Evolutionary conservation across 2,888 invertebrate genomes (phyloP).

Genomic region (Orgyia antiqua): DNA sequence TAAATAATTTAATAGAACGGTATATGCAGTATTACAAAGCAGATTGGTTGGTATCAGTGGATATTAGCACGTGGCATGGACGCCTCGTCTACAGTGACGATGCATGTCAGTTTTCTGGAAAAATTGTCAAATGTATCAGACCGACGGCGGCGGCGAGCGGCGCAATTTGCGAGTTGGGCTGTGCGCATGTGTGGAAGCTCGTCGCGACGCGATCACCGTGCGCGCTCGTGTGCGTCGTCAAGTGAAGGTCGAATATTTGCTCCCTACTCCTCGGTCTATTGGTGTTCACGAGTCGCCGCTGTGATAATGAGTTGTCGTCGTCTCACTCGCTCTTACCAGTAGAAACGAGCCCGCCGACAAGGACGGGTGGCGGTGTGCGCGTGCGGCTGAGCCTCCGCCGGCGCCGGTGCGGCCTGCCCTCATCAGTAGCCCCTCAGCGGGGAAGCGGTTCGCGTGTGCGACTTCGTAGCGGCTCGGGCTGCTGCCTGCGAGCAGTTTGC

Average conservation of each 20-base stretch:
- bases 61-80: slow-evolving; percentile 56
- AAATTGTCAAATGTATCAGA: slow-evolving; percentile 75
- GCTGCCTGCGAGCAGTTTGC: slow-evolving; percentile 52
- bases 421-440: slow-evolving; percentile 77
- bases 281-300: slow-evolving; percentile 74
- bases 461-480: slow-evolving; percentile 52
- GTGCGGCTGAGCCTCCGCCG: slow-evolving; percentile 71
- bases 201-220: slow-evolving; percentile 49
- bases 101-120: slow-evolving; percentile 75
- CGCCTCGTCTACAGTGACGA: slow-evolving; percentile 55
- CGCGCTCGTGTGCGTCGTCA: slow-evolving; percentile 65
- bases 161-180: slow-evolving; percentile 50
- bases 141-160: slow-evolving; percentile 34
- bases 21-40: too few relatives aligned
- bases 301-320: slow-evolving; percentile 66
- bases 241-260: slow-evolving; percentile 78
- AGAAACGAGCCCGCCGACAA: slow-evolving; percentile 37
- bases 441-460: slow-evolving; percentile 73
- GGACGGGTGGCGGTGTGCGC: slow-evolving; percentile 63
- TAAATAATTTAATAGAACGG: too few relatives aligned
- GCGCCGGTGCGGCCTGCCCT: slow-evolving; percentile 73
- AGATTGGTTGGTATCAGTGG: slow-evolving; percentile 19
- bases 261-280: slow-evolving; percentile 77
- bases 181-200: slow-evolving; percentile 51
- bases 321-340: slow-evolving; percentile 54